Evolutionary conservation across 2,797 vertebrate species (phyloP).

Genomic region (Mormyrus proboscirostris): DNA sequence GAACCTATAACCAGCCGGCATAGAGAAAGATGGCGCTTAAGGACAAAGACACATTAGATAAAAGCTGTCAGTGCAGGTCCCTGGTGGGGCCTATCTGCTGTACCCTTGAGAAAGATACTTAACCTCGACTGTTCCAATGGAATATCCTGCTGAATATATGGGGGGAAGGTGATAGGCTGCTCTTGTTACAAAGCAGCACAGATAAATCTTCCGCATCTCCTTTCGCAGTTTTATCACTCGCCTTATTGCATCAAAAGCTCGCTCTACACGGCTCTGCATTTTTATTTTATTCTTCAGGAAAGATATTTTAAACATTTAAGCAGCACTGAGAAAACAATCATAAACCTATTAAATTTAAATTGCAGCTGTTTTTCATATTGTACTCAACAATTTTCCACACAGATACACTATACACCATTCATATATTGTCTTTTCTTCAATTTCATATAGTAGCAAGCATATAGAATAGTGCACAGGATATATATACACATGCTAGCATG

Average conservation of each 20-base stretch:
- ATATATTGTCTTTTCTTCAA: not conserved
- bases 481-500: not conserved
- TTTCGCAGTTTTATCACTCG: not conserved
- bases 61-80: not conserved
- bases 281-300: not conserved
- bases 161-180: not conserved
- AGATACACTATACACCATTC: not conserved
- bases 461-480: not conserved
- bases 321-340: not conserved
- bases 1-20: not conserved
- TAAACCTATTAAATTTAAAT: not conserved
- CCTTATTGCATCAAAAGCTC: not conserved
- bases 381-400: not conserved
- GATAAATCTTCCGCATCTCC: not conserved
- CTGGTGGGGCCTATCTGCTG: not conserved
- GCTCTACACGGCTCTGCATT: not conserved
- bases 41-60: not conserved
- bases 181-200: not conserved
- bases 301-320: not conserved
- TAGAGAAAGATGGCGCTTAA: not conserved
- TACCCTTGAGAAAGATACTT: slow-evolving; percentile 5
- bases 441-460: not conserved
- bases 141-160: not conserved
- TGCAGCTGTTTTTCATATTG: not conserved
- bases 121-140: not conserved